Percentiles rank a stretch among this genome's conserved stretches.
Conservation (phyloP, 2,797 vertebrate genomes). For the Yasuhikotakia modesta region DNA sequence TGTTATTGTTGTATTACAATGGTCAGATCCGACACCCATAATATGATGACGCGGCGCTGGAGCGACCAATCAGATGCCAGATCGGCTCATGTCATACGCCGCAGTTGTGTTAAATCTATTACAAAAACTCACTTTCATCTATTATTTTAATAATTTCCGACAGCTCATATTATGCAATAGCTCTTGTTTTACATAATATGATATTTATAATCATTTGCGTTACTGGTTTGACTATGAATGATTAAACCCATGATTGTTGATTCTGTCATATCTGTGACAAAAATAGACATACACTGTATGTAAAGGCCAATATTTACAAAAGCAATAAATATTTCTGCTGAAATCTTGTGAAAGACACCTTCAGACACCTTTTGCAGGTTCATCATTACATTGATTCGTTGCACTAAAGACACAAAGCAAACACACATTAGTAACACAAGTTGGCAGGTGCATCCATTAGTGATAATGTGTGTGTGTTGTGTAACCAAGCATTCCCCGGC, state of each 20-base stretch:
- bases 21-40: constrained; percentile 19
- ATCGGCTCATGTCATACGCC: constrained; percentile 8
- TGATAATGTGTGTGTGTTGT: constrained; percentile 39
- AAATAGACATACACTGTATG: no score
- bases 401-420: neutral
- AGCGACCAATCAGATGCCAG: constrained; percentile 48
- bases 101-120: neutral
- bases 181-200: no score
- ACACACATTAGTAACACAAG: neutral
- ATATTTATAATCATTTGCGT: no score
- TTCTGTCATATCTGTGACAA: no score
- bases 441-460: constrained; percentile 43
- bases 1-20: constrained; percentile 32
- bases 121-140: neutral
- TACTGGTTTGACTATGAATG: no score
- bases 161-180: no score
- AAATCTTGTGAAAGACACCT: neutral
- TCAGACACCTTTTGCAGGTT: neutral
- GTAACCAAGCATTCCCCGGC: constrained; percentile 47
- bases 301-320: no score
- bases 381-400: neutral
- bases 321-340: neutral
- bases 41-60: constrained; percentile 51
- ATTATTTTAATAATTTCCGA: no score
- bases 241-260: no score